A percentile compares a stretch with the other conserved stretches of the same genome.
Evolutionary conservation across 2,113 vertebrate genomes (phyloP).

Genomic region (Thamnaconus septentrionalis): DNA sequence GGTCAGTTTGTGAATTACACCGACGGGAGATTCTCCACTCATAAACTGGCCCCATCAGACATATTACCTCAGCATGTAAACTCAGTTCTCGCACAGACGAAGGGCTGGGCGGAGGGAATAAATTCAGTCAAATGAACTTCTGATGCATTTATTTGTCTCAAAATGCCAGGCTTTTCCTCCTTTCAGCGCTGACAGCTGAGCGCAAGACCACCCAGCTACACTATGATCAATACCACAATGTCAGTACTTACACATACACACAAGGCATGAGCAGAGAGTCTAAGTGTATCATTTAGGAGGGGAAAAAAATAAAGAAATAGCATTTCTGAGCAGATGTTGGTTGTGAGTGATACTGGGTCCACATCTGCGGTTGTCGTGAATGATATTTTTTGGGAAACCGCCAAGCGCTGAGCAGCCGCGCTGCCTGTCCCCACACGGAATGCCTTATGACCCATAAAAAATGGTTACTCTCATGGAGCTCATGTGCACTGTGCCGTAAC

Average conservation of each 20-base stretch:
- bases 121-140: constrained; percentile 18
- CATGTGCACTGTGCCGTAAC: neutral
- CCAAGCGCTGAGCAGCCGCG: neutral
- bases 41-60: constrained; percentile 42
- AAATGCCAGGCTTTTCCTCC: constrained; percentile 18
- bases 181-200: constrained; percentile 26
- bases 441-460: neutral
- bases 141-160: constrained; percentile 18
- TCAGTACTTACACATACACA: constrained; percentile 37
- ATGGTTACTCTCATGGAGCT: neutral
- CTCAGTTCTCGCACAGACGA: constrained; percentile 42
- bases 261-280: constrained; percentile 7
- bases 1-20: constrained; percentile 64
- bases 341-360: neutral
- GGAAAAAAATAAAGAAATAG: neutral
- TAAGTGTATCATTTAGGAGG: neutral
- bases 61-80: constrained; percentile 11
- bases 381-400: neutral
- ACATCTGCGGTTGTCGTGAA: too few relatives aligned
- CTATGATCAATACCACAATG: constrained; percentile 55
- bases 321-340: too few relatives aligned
- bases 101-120: constrained; percentile 23
- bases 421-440: neutral
- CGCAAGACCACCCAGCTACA: constrained; percentile 48
- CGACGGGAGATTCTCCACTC: constrained; percentile 47